Conservation (phyloP, 2,113 vertebrate species). For the Galeopterus variegatus region DNA sequence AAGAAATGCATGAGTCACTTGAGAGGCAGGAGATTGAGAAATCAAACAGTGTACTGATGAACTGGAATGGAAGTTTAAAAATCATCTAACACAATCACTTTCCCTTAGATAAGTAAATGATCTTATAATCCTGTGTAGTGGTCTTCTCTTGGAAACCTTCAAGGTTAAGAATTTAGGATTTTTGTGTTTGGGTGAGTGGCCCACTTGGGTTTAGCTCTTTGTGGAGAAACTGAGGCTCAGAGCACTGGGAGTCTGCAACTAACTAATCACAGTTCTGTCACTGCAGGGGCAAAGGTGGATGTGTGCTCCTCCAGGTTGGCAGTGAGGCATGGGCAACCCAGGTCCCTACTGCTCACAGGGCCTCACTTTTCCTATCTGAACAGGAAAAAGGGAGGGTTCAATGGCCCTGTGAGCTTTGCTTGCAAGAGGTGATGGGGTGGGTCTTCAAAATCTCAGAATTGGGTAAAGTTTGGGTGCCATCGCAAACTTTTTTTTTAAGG, state of each 20-base stretch:
- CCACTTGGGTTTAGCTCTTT: not conserved
- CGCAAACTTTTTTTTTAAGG: too few relatives aligned
- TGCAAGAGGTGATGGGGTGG: not conserved
- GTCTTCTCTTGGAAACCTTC: not conserved
- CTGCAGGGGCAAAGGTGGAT: not conserved
- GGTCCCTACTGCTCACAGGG: not conserved
- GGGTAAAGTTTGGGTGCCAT: not conserved
- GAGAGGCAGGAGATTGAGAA: not conserved
- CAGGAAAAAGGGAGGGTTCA: not conserved
- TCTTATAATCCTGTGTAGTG: not conserved
- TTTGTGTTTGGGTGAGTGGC: not conserved
- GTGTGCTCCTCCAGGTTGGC: not conserved
- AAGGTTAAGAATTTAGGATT: constrained; percentile 33
- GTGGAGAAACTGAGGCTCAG: not conserved
- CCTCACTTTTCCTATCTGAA: not conserved
- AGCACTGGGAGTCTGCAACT: not conserved
- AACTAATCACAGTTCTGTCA: not conserved
- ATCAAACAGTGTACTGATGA: not conserved
- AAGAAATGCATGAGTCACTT: constrained; percentile 24
- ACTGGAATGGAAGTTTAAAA: constrained; percentile 27
- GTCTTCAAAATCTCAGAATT: not conserved
- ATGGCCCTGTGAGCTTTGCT: not conserved
- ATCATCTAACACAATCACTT: not conserved
- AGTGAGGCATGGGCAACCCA: not conserved
- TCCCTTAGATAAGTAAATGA: constrained; percentile 29